phyloP scores from a whole-genome alignment of 2,113 vertebrate species.

The Callithrix jacchus region DNA sequence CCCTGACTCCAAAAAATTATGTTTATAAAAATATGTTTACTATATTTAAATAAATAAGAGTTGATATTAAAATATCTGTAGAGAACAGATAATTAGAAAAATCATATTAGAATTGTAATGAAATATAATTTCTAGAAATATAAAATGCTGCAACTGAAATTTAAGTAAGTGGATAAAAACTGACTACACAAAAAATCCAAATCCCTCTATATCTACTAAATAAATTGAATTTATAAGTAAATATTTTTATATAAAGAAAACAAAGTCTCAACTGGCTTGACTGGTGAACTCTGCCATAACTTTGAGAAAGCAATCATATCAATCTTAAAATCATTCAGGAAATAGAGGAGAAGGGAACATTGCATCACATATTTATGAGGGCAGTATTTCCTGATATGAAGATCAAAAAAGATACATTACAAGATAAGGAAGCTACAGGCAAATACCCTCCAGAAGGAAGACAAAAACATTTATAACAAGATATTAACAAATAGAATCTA shows the following conservation, averaged over 20 bases:
- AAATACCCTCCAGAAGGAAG: not conserved
- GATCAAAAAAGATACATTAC: not conserved
- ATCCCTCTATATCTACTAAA: not conserved
- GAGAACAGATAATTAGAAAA: not conserved
- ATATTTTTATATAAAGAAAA: not conserved
- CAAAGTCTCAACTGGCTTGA: not conserved
- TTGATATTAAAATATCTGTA: not conserved
- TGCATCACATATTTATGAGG: not conserved
- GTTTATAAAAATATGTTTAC: not conserved
- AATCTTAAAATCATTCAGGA: not conserved
- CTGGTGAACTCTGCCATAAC: not conserved
- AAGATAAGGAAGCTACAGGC: not conserved
- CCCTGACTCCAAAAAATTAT: not conserved
- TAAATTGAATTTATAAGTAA: not conserved
- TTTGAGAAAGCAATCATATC: not conserved
- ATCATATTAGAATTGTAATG: not conserved
- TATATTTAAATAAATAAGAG: not conserved
- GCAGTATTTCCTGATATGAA: not conserved
- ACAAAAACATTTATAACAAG: not conserved
- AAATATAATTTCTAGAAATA: slow-evolving; percentile 6
- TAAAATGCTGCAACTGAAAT: not conserved
- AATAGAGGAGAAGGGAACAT: not conserved
- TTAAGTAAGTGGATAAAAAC: not conserved
- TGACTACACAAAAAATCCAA: not conserved
- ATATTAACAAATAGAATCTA: not conserved